A percentile compares a stretch with the other conserved stretches of the same genome.
Conservation (phyloP, 1,140 invertebrate species). For the Habropoda laboriosa region DNA sequence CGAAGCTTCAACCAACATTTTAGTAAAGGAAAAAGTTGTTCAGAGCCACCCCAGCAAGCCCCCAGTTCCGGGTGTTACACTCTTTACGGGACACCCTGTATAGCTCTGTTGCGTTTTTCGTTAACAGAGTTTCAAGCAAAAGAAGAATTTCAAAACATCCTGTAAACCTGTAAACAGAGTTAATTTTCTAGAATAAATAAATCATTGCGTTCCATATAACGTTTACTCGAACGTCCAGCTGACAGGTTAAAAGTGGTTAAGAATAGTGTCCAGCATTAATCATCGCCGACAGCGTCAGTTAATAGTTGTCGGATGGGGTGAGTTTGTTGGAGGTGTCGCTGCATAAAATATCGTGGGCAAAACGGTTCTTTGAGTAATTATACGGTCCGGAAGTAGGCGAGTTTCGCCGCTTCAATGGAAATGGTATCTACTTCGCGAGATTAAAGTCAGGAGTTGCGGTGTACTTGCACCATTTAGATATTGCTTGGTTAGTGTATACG, state of each 20-base stretch:
- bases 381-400: background rate
- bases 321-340: background rate
- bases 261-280: background rate
- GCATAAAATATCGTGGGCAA: background rate
- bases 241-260: background rate
- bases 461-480: conserved; percentile 26
- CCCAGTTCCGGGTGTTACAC: too few species aligned
- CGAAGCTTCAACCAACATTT: too few species aligned
- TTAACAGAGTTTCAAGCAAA: too few species aligned
- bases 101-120: too few species aligned
- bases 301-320: background rate
- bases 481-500: conserved; percentile 28
- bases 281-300: background rate
- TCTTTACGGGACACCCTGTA: too few species aligned
- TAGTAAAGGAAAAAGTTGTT: too few species aligned
- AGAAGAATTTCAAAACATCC: too few species aligned
- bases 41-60: too few species aligned
- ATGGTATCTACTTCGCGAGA: conserved; percentile 37
- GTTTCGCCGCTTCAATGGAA: background rate
- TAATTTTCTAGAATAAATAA: too few species aligned
- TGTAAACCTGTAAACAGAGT: too few species aligned
- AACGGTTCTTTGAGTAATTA: conserved; percentile 22
- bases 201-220: too few species aligned
- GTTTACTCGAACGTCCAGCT: too few species aligned
- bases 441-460: conserved; percentile 21